Evolutionary conservation across 2,797 vertebrate genomes (phyloP), one percentile per base, ranked within the genome.

Genomic region (Sphenopsis melanotis): DNA sequence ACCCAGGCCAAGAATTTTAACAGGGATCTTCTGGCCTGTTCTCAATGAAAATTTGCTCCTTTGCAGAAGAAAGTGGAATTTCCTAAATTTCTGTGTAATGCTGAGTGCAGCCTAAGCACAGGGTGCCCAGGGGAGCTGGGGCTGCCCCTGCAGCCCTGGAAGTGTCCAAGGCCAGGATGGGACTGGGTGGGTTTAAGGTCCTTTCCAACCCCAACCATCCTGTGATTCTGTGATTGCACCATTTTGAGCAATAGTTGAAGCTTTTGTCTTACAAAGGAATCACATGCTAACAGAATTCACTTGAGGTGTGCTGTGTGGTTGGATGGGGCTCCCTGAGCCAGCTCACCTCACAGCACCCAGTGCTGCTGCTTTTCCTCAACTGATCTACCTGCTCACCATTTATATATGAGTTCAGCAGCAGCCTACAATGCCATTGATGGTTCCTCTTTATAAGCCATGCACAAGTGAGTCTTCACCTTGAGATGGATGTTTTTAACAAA

Each of bases 1-100:
- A 56, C 64, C 41, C 59, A 72, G 57, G 92, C 94, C 94, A 96
- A 95, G 96, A 93, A 95, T 96, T 96, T 96, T 87, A 93, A 93
- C 85, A 81, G 56, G 83, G 87, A 93, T 83, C 79, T 91, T 79
- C 90, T 94, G 94, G 94, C 79, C 92, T 86, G 17, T 12, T 94
- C 79, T 83, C 92, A 92, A 81, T 93, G 84, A 91, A 93, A 89
- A 89, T 91, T 81, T 89, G 55, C 72, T 93, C 55, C 87, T 50
- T 17, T 81, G 53, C 61, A 78, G 72, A 78, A 91, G 68, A 92
- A 95, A 56, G 37, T 63, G 61, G 82, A 93, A 89, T 93, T 92
- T 94, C 92, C 69, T 91, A 69, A 78, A 79, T 91, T 49, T 61
- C n/a, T 57, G 50, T 63, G 44, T 49, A 61, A 81, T 32, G 26